Percentiles rank a stretch among this genome's conserved stretches.
Evolutionary conservation across 2,797 vertebrate genomes (phyloP).

Genomic region (Loriculus beryllinus): DNA sequence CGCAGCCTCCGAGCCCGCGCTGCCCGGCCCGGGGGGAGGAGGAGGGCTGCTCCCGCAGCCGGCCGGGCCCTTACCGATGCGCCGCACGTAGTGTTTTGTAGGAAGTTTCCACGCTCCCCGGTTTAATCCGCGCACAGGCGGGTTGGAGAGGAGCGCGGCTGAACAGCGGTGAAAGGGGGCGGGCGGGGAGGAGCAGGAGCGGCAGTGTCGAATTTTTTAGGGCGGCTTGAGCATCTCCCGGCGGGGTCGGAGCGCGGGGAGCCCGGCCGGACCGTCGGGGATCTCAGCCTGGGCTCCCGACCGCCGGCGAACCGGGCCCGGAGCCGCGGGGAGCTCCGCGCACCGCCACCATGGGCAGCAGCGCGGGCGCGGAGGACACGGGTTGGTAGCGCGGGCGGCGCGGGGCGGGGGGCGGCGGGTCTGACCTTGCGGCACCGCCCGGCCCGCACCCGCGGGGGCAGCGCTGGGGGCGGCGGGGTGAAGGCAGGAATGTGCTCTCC

Average conservation of each 20-base stretch:
- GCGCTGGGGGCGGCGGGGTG: background rate
- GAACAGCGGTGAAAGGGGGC: background rate
- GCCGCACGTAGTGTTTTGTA: slow-evolving; percentile 51
- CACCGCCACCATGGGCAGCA: slow-evolving; percentile 55
- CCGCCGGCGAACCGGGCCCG: background rate
- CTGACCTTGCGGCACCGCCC: background rate
- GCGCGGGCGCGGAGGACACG: background rate
- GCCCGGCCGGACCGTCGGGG: background rate
- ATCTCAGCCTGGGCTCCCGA: background rate
- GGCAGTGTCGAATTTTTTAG: slow-evolving; percentile 39
- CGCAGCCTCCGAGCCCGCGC: background rate
- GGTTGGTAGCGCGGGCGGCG: slow-evolving; percentile 16
- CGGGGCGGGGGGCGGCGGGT: background rate
- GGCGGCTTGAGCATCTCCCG: slow-evolving; percentile 23
- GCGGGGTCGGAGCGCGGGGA: slow-evolving; percentile 4
- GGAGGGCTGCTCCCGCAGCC: slow-evolving; percentile 11
- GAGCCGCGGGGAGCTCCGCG: slow-evolving; percentile 25
- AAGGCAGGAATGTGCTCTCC: background rate
- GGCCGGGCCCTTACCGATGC: slow-evolving; percentile 35
- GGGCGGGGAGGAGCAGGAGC: background rate
- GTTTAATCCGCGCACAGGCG: background rate
- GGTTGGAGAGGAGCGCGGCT: slow-evolving; percentile 6
- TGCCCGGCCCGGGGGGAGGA: background rate
- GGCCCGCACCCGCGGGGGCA: background rate
- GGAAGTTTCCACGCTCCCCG: slow-evolving; percentile 64